These are phyloP conservation scores for Ageneiosus marmoratus DNA, from an alignment of 2,113 vertebrate genomes.

Conservation along the genomic window DNA sequence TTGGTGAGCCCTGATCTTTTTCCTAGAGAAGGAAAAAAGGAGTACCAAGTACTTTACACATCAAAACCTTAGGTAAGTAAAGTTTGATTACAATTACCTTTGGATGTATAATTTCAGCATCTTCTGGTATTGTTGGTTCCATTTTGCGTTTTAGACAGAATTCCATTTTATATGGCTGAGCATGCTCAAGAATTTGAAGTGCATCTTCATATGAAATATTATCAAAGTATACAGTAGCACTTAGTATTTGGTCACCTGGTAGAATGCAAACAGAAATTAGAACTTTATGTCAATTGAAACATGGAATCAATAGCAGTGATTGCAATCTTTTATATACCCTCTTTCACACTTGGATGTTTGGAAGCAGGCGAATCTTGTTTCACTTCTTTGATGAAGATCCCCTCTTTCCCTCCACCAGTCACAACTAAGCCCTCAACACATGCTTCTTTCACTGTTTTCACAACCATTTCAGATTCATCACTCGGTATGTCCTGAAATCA, in stretches of 20 bases:
- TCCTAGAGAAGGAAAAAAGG: slow-evolving; percentile 61
- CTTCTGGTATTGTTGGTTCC: slow-evolving; percentile 57
- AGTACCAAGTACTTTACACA: slow-evolving; percentile 24
- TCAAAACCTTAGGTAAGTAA: slow-evolving; percentile 1
- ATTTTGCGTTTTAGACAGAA: slow-evolving; percentile 86
- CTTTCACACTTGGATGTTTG: slow-evolving; percentile 82
- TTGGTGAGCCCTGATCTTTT: slow-evolving; percentile 57
- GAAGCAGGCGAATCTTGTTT: slow-evolving; percentile 87
- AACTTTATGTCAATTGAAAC: not conserved
- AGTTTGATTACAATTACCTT: slow-evolving; percentile 64
- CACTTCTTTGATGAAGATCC: slow-evolving; percentile 89
- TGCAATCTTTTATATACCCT: slow-evolving; percentile 75
- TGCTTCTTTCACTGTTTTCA: slow-evolving; percentile 83
- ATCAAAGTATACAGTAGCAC: slow-evolving; percentile 93
- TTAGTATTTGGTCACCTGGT: slow-evolving; percentile 92
- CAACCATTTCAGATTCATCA: slow-evolving; percentile 74
- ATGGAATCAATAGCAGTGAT: not conserved
- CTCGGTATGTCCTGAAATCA: slow-evolving; percentile 63
- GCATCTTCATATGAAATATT: slow-evolving; percentile 92
- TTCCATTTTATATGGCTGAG: slow-evolving; percentile 88
- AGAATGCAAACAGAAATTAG: slow-evolving; percentile 25
- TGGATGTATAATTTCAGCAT: slow-evolving; percentile 56
- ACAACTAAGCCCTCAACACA: slow-evolving; percentile 86
- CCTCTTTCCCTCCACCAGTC: slow-evolving; percentile 84
- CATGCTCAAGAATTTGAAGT: slow-evolving; percentile 91